Evolutionary conservation across 2,797 vertebrate species (phyloP).

Genomic region (Sebastes itinus): DNA sequence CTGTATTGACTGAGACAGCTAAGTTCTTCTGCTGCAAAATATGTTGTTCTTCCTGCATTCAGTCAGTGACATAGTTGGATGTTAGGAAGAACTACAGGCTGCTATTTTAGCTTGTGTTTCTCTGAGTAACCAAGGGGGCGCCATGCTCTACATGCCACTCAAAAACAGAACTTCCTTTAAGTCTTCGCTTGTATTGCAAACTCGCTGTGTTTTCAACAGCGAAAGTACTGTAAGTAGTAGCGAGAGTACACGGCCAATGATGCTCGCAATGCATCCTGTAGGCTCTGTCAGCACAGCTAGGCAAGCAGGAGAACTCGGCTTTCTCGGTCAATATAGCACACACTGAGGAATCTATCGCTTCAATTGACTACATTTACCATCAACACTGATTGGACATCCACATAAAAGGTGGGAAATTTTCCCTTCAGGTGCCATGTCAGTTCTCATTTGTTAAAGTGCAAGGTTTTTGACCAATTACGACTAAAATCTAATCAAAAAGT

Average conservation of each 20-base stretch:
- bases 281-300: rapidly evolving
- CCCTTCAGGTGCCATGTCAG: not conserved
- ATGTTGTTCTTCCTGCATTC: not conserved
- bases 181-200: too few relatives aligned
- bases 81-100: not conserved
- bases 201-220: too few relatives aligned
- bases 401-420: not conserved
- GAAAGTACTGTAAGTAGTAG: too few relatives aligned
- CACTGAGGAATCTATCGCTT: rapidly evolving
- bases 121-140: not conserved
- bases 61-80: not conserved
- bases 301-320: rapidly evolving
- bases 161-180: too few relatives aligned
- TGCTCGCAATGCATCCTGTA: not conserved
- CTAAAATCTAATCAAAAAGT: not conserved
- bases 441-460: not conserved
- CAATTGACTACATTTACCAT: not conserved
- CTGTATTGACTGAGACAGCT: too few relatives aligned
- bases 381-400: not conserved
- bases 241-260: rapidly evolving
- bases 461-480: not conserved
- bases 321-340: not conserved
- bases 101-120: not conserved
- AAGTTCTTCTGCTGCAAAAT: not conserved
- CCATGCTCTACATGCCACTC: not conserved